Conservation (phyloP, 2,797 vertebrate genomes). For the Lagodon rhomboides region DNA sequence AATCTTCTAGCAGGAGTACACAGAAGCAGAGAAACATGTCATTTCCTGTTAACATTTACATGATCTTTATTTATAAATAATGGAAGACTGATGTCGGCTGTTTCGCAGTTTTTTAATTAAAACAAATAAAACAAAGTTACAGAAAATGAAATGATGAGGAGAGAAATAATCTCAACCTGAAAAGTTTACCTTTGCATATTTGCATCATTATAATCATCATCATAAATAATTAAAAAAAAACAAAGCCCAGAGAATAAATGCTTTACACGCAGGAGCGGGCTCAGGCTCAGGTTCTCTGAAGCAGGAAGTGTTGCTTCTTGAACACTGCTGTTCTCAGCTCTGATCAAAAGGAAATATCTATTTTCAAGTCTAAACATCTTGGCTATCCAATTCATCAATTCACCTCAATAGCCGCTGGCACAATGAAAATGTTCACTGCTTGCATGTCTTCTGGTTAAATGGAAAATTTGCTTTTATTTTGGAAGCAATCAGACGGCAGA, state of each 20-base stretch:
- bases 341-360: neutral
- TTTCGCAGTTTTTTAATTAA: constrained; percentile 66
- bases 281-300: constrained; percentile 24
- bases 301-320: constrained; percentile 16
- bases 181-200: constrained; percentile 57
- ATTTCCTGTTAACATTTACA: too few relatives aligned
- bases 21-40: too few relatives aligned
- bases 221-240: constrained; percentile 30
- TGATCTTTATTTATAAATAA: constrained; percentile 16
- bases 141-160: constrained; percentile 47
- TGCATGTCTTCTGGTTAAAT: constrained; percentile 5
- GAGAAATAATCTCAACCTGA: constrained; percentile 48
- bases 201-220: constrained; percentile 36
- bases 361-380: neutral
- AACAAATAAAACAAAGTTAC: constrained; percentile 55
- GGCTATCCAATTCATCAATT: neutral
- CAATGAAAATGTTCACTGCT: constrained; percentile 9
- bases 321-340: neutral
- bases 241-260: constrained; percentile 61
- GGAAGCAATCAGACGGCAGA: constrained; percentile 21
- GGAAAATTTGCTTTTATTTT: constrained; percentile 47
- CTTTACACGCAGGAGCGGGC: constrained; percentile 47
- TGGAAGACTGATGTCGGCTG: neutral
- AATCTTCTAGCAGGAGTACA: too few relatives aligned
- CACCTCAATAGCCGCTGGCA: neutral